Percentiles rank a stretch among this genome's conserved stretches.
Conservation (phyloP, 2,888 invertebrate genomes). For the Dolichomitus sp. region DNA sequence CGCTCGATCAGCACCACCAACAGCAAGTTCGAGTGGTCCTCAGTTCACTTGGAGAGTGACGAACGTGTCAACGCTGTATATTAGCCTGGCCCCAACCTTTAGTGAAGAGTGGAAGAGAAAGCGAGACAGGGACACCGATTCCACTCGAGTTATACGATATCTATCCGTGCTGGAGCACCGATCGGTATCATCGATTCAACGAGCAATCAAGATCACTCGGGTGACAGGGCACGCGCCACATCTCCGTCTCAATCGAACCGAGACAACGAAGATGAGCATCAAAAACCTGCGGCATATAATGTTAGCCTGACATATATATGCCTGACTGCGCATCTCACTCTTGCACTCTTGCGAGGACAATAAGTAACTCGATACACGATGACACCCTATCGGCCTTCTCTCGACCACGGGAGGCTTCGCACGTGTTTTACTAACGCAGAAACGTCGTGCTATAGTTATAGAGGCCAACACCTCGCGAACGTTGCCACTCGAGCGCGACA, state of each 20-base stretch:
- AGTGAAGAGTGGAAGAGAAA: not conserved
- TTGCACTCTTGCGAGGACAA: constrained; percentile 11
- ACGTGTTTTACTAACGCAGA: constrained; percentile 6
- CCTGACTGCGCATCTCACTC: constrained; percentile 4
- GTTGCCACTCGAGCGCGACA: constrained; percentile 62
- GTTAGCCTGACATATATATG: not conserved
- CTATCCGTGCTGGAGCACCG: constrained; percentile 51
- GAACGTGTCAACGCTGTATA: constrained; percentile 55
- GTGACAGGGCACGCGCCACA: constrained; percentile 47
- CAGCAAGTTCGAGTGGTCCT: constrained; percentile 76
- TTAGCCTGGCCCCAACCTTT: constrained; percentile 28
- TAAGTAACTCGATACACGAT: constrained; percentile 40
- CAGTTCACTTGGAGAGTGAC: constrained; percentile 47
- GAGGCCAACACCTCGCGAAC: constrained; percentile 53
- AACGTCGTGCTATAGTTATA: constrained; percentile 14
- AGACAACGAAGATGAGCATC: constrained; percentile 7
- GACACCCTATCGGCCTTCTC: constrained; percentile 17
- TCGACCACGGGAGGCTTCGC: constrained; percentile 21
- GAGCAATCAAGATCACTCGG: constrained; percentile 35
- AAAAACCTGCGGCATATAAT: constrained; percentile 13
- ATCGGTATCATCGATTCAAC: constrained; percentile 58
- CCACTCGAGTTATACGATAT: constrained; percentile 30
- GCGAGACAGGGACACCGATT: not conserved
- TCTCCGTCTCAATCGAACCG: constrained; percentile 15
- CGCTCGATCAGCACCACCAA: constrained; percentile 79